Conservation (phyloP, 1,140 invertebrate genomes). For the Campoletis sonorensis region DNA sequence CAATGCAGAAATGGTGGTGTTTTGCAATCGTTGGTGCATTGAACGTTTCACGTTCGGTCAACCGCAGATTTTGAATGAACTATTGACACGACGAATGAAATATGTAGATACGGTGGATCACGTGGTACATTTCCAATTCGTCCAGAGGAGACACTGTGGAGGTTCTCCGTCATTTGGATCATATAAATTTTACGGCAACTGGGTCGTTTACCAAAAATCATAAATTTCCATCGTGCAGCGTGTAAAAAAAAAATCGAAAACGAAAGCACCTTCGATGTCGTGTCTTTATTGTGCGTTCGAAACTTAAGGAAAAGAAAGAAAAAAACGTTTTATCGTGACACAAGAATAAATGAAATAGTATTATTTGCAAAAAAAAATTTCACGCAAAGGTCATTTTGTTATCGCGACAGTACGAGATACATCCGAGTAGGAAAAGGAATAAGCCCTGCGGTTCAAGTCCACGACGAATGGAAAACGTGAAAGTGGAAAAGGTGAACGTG, state of each 20-base stretch:
- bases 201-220: neutral
- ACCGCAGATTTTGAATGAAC: conserved; percentile 45
- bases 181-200: conserved; percentile 16
- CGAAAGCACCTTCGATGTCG: neutral
- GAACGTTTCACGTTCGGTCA: conserved; percentile 18
- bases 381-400: neutral
- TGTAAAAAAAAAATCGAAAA: neutral
- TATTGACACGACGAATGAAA: conserved; percentile 43
- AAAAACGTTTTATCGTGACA: neutral
- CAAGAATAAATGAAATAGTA: neutral
- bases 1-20: neutral
- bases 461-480: conserved; percentile 50
- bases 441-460: neutral
- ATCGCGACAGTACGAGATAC: conserved; percentile 33
- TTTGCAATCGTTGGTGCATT: neutral
- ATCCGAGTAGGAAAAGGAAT: neutral
- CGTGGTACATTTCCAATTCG: neutral
- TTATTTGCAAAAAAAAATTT: neutral
- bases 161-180: neutral
- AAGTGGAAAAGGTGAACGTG: conserved; percentile 58
- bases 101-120: conserved; percentile 29
- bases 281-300: no score
- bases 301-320: neutral
- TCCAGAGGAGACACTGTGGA: neutral
- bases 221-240: conserved; percentile 7